Evolutionary conservation across 1,140 invertebrate species (phyloP).

Genomic region (Sitodiplosis mosellana): DNA sequence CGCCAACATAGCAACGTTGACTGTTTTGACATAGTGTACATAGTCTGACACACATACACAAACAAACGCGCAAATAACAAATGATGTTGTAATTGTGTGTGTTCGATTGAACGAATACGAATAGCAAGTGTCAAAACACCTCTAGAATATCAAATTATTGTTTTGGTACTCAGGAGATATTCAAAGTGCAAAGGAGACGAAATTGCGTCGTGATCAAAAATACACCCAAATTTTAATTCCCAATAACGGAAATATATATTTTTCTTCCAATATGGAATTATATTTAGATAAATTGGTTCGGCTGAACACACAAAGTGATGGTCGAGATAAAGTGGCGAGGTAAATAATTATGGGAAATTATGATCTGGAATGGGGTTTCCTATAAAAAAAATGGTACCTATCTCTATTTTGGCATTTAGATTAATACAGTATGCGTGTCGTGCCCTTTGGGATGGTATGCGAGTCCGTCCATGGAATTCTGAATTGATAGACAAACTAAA

Average conservation of each 20-base stretch:
- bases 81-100: too few relatives aligned
- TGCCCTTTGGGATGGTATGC: conserved; percentile 42
- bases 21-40: too few relatives aligned
- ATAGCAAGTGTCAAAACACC: too few relatives aligned
- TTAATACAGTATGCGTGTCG: conserved; percentile 47
- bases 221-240: too few relatives aligned
- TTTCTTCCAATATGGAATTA: background rate
- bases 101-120: too few relatives aligned
- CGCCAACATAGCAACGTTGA: too few relatives aligned
- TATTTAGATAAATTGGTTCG: conserved; percentile 19
- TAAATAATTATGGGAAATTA: conserved; percentile 15
- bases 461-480: conserved; percentile 25
- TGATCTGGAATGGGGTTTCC: conserved; percentile 5
- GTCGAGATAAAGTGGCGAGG: conserved; percentile 41
- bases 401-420: conserved; percentile 19
- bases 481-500: conserved; percentile 39
- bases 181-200: too few relatives aligned
- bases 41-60: too few relatives aligned
- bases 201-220: too few relatives aligned
- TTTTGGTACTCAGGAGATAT: too few relatives aligned
- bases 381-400: conserved; percentile 5
- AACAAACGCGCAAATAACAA: too few relatives aligned
- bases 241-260: background rate
- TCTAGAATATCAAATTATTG: too few relatives aligned
- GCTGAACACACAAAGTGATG: conserved; percentile 38